A percentile compares a stretch with the other conserved stretches of the same genome.
These are phyloP conservation scores for Tenualosa thibaudeaui DNA, from an alignment of 2,797 vertebrate genomes.

Conservation along the genomic window DNA sequence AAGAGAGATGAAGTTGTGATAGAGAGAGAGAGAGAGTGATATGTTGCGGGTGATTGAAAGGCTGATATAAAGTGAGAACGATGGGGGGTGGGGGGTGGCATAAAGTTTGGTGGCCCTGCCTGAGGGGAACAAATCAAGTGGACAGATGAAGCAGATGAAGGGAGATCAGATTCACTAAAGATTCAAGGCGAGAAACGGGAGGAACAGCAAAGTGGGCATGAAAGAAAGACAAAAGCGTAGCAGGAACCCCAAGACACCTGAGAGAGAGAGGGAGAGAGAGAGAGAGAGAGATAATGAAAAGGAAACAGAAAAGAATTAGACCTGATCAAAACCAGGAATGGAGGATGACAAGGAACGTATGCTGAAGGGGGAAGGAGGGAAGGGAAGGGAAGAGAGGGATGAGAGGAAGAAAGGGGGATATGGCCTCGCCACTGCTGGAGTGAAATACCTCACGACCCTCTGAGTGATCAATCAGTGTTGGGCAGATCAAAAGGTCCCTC, in stretches of 20 bases:
- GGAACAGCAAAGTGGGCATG: neutral
- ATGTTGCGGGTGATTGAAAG: neutral
- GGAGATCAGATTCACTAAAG: neutral
- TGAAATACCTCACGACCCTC: neutral
- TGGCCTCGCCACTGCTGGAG: neutral
- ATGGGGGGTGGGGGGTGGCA: neutral
- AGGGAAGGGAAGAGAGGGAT: conserved; percentile 15
- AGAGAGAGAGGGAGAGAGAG: no score
- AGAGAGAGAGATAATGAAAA: neutral
- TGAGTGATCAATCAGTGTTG: neutral
- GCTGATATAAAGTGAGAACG: neutral
- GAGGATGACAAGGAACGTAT: neutral
- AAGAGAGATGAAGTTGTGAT: conserved; percentile 14
- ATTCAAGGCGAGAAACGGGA: neutral
- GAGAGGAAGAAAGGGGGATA: neutral
- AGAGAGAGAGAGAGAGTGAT: neutral
- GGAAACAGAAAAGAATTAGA: neutral
- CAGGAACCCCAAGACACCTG: no score
- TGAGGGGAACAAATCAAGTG: neutral
- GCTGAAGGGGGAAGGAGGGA: neutral
- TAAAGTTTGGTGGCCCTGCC: neutral
- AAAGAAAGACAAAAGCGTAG: neutral
- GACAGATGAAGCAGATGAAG: neutral
- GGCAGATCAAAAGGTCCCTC: conserved; percentile 20
- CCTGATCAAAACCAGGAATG: neutral